A percentile compares a stretch with the other conserved stretches of the same genome.
Conservation (phyloP, 2,113 vertebrate genomes). For the Gopherus flavomarginatus region DNA sequence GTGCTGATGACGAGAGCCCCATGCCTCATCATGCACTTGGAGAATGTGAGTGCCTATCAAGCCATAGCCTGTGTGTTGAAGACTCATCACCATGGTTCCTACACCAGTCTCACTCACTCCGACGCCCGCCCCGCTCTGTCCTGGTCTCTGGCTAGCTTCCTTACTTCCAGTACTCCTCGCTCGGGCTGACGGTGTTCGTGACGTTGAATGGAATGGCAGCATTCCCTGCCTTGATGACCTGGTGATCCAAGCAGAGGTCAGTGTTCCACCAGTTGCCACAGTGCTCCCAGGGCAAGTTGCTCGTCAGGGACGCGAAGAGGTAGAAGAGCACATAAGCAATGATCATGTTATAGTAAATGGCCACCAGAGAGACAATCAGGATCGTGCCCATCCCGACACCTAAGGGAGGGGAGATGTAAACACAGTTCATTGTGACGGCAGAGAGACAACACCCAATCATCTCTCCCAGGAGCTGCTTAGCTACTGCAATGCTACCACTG, state of each 20-base stretch:
- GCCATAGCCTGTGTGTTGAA: background rate
- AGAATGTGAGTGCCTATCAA: background rate
- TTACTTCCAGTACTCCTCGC: conserved; percentile 87
- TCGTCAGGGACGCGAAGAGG: conserved; percentile 88
- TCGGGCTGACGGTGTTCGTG: conserved; percentile 83
- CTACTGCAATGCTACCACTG: background rate
- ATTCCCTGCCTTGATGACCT: conserved; percentile 70
- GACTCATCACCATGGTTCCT: background rate
- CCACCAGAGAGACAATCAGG: conserved; percentile 85
- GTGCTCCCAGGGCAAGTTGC: conserved; percentile 84
- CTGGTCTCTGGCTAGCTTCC: background rate
- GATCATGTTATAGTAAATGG: conserved; percentile 90
- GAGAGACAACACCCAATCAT: conserved; percentile 1
- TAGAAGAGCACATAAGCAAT: conserved; percentile 90
- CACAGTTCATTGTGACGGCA: background rate
- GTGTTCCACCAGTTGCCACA: conserved; percentile 88
- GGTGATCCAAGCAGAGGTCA: conserved; percentile 81
- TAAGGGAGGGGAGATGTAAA: conserved; percentile 65
- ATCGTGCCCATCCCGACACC: conserved; percentile 85
- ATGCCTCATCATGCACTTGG: background rate
- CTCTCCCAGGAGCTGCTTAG: background rate
- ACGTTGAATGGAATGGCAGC: conserved; percentile 75
- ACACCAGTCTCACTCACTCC: accelerated
- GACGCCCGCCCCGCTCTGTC: accelerated
- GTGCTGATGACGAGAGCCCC: background rate